phyloP scores from a whole-genome alignment of 2,113 vertebrate species.

The Scortum barcoo region DNA sequence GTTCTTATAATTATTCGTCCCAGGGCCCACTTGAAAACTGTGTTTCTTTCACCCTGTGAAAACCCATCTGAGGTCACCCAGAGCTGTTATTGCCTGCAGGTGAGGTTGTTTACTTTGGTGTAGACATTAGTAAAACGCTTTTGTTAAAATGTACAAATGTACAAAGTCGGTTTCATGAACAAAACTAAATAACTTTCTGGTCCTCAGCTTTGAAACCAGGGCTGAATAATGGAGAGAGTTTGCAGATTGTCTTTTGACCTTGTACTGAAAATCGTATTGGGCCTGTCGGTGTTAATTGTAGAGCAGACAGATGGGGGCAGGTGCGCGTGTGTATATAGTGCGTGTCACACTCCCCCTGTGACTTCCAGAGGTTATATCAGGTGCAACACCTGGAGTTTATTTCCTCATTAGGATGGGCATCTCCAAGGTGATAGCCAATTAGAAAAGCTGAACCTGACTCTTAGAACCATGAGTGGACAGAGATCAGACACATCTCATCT shows the following conservation, averaged over 20 bases:
- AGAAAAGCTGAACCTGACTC: constrained; percentile 53
- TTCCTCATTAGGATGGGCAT: constrained; percentile 65
- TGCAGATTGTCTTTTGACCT: constrained; percentile 23
- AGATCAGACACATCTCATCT: constrained; percentile 57
- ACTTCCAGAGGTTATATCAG: constrained; percentile 58
- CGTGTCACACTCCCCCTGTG: constrained; percentile 48
- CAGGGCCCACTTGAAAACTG: constrained; percentile 12
- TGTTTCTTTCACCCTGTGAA: background rate
- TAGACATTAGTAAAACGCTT: background rate
- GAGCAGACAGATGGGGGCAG: constrained; percentile 51
- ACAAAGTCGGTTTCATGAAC: background rate
- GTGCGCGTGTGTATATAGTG: constrained; percentile 30
- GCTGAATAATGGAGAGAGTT: background rate
- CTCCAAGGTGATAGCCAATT: constrained; percentile 71
- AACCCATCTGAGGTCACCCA: background rate
- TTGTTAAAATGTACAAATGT: background rate
- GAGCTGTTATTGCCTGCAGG: background rate
- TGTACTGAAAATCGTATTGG: constrained; percentile 4
- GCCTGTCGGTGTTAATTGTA: constrained; percentile 29
- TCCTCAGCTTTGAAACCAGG: background rate
- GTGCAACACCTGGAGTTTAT: constrained; percentile 65
- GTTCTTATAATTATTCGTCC: constrained; percentile 36
- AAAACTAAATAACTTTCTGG: background rate
- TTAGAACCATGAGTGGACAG: constrained; percentile 28
- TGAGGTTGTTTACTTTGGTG: constrained; percentile 1